Percentiles rank a stretch among this genome's conserved stretches.
Conservation (phyloP, 2,888 invertebrate species). For the Metallyticus violacea region DNA sequence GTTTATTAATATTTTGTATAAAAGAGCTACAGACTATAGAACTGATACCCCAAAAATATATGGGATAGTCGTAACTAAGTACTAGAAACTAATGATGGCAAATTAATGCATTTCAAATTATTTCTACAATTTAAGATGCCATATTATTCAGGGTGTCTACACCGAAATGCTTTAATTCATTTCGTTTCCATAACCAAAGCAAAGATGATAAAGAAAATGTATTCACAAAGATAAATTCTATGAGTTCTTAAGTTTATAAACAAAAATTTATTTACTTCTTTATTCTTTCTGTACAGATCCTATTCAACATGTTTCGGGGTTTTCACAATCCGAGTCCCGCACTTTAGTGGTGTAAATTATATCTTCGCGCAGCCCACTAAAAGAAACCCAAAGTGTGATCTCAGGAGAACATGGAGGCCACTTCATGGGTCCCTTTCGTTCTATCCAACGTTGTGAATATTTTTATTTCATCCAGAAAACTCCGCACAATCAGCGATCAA, state of each 20-base stretch:
- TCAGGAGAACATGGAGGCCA: neutral
- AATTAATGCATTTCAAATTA: too few species aligned
- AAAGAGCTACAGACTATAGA: too few species aligned
- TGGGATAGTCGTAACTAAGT: too few species aligned
- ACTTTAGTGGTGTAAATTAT: too few species aligned
- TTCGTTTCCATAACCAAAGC: neutral
- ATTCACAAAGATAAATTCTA: neutral
- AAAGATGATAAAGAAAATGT: neutral
- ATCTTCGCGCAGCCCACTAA: neutral
- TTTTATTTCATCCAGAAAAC: too few species aligned
- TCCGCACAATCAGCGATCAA: too few species aligned
- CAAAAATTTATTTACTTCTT: neutral
- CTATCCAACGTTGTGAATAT: neutral
- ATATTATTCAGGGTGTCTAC: neutral
- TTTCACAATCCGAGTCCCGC: neutral
- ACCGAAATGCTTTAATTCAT: neutral
- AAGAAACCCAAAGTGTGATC: neutral
- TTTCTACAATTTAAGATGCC: neutral
- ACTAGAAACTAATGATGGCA: too few species aligned
- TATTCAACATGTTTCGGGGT: neutral
- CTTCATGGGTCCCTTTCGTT: neutral
- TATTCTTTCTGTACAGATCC: neutral
- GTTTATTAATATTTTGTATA: too few species aligned
- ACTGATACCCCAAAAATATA: too few species aligned
- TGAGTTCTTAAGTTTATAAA: neutral